These are phyloP conservation scores for Apotomis turbidana DNA, from an alignment of 2,888 invertebrate species.

Conservation along the genomic window DNA sequence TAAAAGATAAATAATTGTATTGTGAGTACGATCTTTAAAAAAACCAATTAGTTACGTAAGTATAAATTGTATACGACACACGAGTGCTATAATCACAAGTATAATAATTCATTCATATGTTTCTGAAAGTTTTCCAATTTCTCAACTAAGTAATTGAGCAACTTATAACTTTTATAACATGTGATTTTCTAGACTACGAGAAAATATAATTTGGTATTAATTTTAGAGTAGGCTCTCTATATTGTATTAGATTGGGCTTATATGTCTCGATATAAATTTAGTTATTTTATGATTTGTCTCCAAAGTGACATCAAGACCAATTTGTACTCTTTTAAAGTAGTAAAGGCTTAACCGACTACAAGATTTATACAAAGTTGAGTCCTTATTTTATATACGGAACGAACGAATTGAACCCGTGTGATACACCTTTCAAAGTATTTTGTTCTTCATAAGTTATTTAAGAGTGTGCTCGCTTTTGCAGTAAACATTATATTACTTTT, in stretches of 20 bases:
- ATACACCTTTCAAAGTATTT: conserved; percentile 11
- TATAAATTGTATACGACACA: too few relatives aligned
- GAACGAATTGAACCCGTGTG: background rate
- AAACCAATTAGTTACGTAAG: too few relatives aligned
- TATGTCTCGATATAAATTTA: background rate
- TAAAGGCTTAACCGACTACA: background rate
- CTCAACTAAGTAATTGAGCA: background rate
- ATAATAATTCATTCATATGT: background rate
- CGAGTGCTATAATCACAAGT: background rate
- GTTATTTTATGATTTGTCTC: background rate
- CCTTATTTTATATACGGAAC: background rate
- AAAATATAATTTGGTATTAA: background rate
- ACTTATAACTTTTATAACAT: background rate
- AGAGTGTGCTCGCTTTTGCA: conserved; percentile 8
- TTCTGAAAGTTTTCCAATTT: background rate
- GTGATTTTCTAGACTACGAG: background rate
- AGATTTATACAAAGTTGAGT: background rate
- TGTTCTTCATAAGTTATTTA: conserved; percentile 25
- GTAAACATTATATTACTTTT: conserved; percentile 5
- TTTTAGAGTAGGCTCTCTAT: background rate
- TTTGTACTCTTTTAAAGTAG: background rate
- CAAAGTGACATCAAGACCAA: background rate
- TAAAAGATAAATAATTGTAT: too few relatives aligned
- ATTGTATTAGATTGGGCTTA: background rate
- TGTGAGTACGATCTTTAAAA: too few relatives aligned